Evolutionary conservation across 1,140 invertebrate species (phyloP).

Genomic region (Heliconius hewitsoni): DNA sequence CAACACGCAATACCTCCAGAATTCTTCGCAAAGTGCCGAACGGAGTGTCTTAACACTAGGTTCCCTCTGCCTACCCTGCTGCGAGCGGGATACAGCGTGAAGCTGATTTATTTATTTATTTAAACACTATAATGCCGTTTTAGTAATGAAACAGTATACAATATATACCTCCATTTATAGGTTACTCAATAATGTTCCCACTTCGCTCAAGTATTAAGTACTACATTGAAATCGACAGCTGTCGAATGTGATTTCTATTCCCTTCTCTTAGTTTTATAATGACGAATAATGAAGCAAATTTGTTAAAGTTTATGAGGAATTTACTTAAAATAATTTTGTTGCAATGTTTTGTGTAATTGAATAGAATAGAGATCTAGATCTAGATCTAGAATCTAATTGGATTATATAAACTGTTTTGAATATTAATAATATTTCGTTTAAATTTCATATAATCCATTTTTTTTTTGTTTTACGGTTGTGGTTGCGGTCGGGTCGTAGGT

Average conservation of each 20-base stretch:
- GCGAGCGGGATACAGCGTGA: too few species aligned
- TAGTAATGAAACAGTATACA: neutral
- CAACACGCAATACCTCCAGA: too few species aligned
- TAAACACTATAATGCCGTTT: neutral
- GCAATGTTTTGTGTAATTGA: neutral
- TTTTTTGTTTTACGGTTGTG: too few species aligned
- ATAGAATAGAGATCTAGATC: too few species aligned
- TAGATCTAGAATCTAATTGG: neutral
- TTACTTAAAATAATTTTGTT: neutral
- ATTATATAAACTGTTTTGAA: neutral
- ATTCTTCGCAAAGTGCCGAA: too few species aligned
- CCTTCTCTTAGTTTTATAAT: neutral
- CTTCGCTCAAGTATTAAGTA: neutral
- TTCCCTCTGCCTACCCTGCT: too few species aligned
- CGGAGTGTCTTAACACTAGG: too few species aligned
- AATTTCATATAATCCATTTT: too few species aligned
- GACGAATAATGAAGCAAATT: neutral
- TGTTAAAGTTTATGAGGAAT: neutral
- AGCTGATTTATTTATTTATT: too few species aligned
- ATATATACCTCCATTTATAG: neutral
- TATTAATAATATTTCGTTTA: too few species aligned
- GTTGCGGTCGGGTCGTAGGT: too few species aligned
- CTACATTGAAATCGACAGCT: constrained; percentile 10
- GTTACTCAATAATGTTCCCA: constrained; percentile 10
- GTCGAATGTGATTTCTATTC: neutral